A percentile compares a stretch with the other conserved stretches of the same genome.
Evolutionary conservation across 2,797 vertebrate species (phyloP).

Genomic region (Sebastes wilsoni): DNA sequence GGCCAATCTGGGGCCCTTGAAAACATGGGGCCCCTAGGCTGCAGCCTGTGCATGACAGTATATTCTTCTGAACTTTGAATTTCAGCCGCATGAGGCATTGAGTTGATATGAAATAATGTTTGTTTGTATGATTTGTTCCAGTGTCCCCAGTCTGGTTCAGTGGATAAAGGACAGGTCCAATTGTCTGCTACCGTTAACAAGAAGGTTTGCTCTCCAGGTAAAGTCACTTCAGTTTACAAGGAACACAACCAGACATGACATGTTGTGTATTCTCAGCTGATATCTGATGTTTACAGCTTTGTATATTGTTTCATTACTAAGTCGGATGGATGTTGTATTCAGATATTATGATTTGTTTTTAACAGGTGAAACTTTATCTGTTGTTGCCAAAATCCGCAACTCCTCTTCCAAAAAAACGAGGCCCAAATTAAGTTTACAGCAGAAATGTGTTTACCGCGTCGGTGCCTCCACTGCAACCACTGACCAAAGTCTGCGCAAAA

Average conservation of each 20-base stretch:
- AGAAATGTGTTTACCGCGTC: constrained; percentile 82
- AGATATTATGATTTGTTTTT: constrained; percentile 7
- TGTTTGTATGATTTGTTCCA: constrained; percentile 64
- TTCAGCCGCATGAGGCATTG: background rate
- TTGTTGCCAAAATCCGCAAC: constrained; percentile 88
- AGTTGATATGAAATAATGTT: background rate
- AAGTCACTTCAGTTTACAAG: background rate
- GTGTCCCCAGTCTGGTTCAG: constrained; percentile 88
- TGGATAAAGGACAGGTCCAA: constrained; percentile 87
- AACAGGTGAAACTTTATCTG: constrained; percentile 90
- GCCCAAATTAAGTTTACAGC: constrained; percentile 87
- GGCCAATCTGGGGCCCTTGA: too few species aligned
- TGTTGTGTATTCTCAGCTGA: too few species aligned
- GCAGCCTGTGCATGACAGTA: too few species aligned
- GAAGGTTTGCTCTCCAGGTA: constrained; percentile 90
- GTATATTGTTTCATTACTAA: too few species aligned
- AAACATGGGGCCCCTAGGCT: too few species aligned
- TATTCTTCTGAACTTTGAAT: background rate
- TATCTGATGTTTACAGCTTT: too few species aligned
- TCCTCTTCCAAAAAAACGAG: constrained; percentile 85
- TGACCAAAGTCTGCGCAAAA: constrained; percentile 80
- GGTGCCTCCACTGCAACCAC: constrained; percentile 72
- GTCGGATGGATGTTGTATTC: background rate
- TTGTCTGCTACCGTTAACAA: constrained; percentile 89
- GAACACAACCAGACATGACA: too few species aligned